phyloP scores from a whole-genome alignment of 2,113 vertebrate species.

The Capricornis sumatraensis region DNA sequence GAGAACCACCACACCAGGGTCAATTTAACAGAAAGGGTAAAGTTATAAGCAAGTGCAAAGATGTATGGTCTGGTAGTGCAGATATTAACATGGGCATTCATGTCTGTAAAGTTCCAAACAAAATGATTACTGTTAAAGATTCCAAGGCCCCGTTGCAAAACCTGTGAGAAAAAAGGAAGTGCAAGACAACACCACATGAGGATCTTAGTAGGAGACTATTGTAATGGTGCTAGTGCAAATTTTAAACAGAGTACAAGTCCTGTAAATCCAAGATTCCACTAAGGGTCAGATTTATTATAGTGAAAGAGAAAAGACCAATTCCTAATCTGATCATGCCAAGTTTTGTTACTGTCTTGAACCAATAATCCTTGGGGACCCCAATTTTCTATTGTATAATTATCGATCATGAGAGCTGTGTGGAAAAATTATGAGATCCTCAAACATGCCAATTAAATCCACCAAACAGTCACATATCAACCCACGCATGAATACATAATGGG shows the following conservation, averaged over 20 bases:
- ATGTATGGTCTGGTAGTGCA: neutral
- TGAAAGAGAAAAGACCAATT: neutral
- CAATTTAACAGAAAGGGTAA: neutral
- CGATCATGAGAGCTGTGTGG: neutral
- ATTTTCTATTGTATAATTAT: neutral
- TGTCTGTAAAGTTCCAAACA: neutral
- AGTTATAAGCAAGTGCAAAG: neutral
- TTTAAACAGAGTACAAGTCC: neutral
- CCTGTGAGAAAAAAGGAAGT: neutral
- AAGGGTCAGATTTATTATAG: neutral
- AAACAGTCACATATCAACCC: neutral
- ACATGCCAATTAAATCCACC: neutral
- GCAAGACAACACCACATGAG: accelerated
- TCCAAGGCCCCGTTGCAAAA: neutral
- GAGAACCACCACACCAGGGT: neutral
- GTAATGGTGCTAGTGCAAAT: neutral
- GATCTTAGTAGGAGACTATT: neutral
- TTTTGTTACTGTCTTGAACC: neutral
- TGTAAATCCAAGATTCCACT: neutral
- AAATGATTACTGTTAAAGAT: neutral
- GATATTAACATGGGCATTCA: neutral
- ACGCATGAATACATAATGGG: neutral
- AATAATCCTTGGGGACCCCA: neutral
- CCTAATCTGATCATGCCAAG: neutral
- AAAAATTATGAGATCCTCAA: neutral